Base-by-base conservation (phyloP, 1,140 invertebrate species). In the Leptinotarsa defecta region DNA sequence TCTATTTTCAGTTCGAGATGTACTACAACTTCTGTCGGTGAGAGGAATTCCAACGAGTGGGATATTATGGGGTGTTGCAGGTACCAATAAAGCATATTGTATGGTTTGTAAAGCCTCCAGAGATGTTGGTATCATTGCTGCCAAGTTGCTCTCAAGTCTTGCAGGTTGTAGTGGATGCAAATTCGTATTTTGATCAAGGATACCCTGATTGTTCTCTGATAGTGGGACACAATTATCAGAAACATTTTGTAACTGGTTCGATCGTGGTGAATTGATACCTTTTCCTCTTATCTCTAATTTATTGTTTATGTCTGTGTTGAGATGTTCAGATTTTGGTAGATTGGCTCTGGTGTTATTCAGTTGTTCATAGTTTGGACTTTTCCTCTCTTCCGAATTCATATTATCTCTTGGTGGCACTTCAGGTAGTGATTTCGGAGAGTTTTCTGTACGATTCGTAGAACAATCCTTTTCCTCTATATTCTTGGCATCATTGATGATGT, bases 41-140 rank as follows among this genome's bases (percentile, higher is more conserved):
- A 75, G 15, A 4, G 76, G 69, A 22, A 81, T 22, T 52, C 75
- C 74, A 8, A 83, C 43, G 19, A 83, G 71, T 11, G 82, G 80
- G 57, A 81, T 73, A 22, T 49, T 76, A 49, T 77, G 77, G 15
- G 78, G 64, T 6, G 79, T 85, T 84, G 87, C 86, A 17, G 89
- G 88, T 64, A 90, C 86, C 78, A 90, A 81, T 70, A 90, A 85
- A 13, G 89, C 89, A 79, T 89, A 85, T 81, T 89, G 89, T 77
- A 90, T 83, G 71, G 84, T 77, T 71, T 81, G 80, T 20, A 82
- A 64, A 6, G 63, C 76, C 19, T 85, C 84, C 13, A 88, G 74
- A 4, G 86, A 84, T 11, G 87, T 85, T 73, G 87, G 87, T 77
- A 88, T 79, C 4, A 88, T 77, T 17, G 88, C 71, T 2, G 86